Conservation (phyloP, 2,888 invertebrate genomes). For the Pseudoips prasinana region DNA sequence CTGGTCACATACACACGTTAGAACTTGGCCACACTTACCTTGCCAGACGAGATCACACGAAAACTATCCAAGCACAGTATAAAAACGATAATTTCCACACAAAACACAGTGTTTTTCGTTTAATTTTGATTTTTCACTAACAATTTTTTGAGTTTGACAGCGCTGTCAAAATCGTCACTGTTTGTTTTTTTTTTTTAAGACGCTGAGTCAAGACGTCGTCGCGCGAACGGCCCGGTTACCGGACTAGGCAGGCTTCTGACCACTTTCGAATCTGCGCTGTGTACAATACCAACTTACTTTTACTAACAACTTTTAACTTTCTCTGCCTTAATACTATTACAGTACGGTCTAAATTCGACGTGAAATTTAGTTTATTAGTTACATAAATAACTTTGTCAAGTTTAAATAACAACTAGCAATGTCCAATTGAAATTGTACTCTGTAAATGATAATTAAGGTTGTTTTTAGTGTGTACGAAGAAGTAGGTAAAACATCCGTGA, state of each 20-base stretch:
- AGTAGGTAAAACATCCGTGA: conserved; percentile 33
- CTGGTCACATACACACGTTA: conserved; percentile 1
- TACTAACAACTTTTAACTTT: conserved; percentile 16
- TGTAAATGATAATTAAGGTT: conserved; percentile 3
- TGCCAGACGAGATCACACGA: too few species aligned
- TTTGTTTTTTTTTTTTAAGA: conserved; percentile 23
- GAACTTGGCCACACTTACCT: too few species aligned
- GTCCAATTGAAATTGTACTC: conserved; percentile 10
- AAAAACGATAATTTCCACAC: too few species aligned
- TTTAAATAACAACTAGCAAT: conserved; percentile 28
- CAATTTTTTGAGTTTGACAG: conserved; percentile 36
- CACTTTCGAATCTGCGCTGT: conserved; percentile 49
- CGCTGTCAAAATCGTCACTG: conserved; percentile 39
- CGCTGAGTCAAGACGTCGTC: too few species aligned
- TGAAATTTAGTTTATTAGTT: not conserved
- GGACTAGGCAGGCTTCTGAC: conserved; percentile 5
- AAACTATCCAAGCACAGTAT: too few species aligned
- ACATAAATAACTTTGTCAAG: conserved; percentile 6
- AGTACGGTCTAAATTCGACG: conserved; percentile 4
- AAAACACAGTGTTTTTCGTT: too few species aligned
- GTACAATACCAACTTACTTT: not conserved
- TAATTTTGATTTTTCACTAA: too few species aligned
- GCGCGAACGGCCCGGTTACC: conserved; percentile 30
- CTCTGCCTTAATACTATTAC: conserved; percentile 17
- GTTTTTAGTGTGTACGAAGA: conserved; percentile 9